A percentile compares a stretch with the other conserved stretches of the same genome.
Evolutionary conservation across 2,888 invertebrate genomes (phyloP).

Genomic region (Lottia gigantea): DNA sequence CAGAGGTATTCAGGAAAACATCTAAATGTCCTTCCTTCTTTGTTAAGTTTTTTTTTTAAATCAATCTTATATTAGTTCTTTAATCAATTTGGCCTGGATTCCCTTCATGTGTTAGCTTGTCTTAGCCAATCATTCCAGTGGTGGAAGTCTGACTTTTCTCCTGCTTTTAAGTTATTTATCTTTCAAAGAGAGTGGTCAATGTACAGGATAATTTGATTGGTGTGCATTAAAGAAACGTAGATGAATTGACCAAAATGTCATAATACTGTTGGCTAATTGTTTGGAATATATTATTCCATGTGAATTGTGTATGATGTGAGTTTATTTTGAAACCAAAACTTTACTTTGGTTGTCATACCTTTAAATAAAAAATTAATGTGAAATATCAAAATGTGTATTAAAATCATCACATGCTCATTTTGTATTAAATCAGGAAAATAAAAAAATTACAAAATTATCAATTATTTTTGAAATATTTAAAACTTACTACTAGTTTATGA

Average conservation of each 20-base stretch:
- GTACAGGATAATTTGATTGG: no score
- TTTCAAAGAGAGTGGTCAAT: no score
- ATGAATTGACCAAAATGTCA: background rate
- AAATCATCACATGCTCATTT: slow-evolving; percentile 1
- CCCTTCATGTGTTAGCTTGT: background rate
- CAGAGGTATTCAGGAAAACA: no score
- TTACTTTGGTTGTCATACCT: no score
- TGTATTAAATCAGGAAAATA: slow-evolving; percentile 8
- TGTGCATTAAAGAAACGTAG: no score
- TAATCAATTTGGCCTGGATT: background rate
- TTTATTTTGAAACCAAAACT: no score
- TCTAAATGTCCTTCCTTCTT: background rate
- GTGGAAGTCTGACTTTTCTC: background rate
- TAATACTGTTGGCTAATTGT: background rate
- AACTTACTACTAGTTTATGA: no score
- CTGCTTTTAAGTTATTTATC: no score
- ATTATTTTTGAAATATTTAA: background rate
- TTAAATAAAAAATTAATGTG: no score
- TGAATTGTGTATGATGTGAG: no score
- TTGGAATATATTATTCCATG: no score
- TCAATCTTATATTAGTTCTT: background rate
- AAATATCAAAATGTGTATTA: no score
- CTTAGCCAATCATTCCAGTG: slow-evolving; percentile 7
- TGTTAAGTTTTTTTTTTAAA: slow-evolving; percentile 9
- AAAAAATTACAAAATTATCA: background rate